Evolutionary conservation across 2,888 invertebrate species (phyloP).

Genomic region (Tetrapedia diversipes): DNA sequence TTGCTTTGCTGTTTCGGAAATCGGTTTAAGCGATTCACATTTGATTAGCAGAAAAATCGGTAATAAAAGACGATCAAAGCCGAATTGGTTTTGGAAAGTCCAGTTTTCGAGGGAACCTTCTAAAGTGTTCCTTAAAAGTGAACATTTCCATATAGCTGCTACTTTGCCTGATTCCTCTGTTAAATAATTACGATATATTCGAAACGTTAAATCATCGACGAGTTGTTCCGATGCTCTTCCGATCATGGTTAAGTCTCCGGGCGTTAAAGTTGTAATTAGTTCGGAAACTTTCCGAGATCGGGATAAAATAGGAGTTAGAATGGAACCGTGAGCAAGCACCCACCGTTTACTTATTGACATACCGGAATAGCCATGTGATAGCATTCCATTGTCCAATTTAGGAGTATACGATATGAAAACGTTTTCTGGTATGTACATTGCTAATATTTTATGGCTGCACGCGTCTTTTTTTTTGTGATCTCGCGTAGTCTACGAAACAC

Average conservation of each 20-base stretch:
- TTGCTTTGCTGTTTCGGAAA: background rate
- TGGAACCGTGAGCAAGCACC: slow-evolving; percentile 85
- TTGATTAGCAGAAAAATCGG: slow-evolving; percentile 84
- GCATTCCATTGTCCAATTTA: slow-evolving; percentile 70
- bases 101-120: slow-evolving; percentile 84
- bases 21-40: background rate
- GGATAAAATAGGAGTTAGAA: slow-evolving; percentile 82
- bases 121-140: slow-evolving; percentile 83
- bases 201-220: slow-evolving; percentile 53
- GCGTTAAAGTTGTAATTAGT: slow-evolving; percentile 48
- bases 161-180: slow-evolving; percentile 69
- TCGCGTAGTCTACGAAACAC: background rate
- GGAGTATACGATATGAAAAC: slow-evolving; percentile 84
- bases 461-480: background rate
- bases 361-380: slow-evolving; percentile 84
- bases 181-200: slow-evolving; percentile 49
- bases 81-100: slow-evolving; percentile 84
- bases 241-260: slow-evolving; percentile 60
- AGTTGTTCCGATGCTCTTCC: slow-evolving; percentile 52
- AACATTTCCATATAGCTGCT: slow-evolving; percentile 84
- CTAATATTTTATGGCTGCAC: background rate
- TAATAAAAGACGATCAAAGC: slow-evolving; percentile 83
- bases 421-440: slow-evolving; percentile 83
- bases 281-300: slow-evolving; percentile 45
- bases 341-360: slow-evolving; percentile 84